These are phyloP conservation scores for Lanius ludovicianus DNA, from an alignment of 2,113 vertebrate species.

Conservation along the genomic window DNA sequence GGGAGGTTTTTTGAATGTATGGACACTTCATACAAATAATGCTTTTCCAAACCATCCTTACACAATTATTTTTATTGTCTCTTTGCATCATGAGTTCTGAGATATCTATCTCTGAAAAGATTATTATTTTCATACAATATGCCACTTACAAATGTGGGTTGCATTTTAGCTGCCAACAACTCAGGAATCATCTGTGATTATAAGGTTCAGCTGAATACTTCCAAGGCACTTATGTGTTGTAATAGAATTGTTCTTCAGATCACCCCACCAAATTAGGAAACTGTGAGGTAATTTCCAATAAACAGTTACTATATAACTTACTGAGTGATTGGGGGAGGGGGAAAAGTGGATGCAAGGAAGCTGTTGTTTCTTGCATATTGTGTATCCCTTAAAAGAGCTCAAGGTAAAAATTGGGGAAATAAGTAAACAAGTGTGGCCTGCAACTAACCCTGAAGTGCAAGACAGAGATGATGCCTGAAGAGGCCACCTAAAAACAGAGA, in stretches of 20 bases:
- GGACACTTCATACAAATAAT: not conserved
- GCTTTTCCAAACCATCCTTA: not conserved
- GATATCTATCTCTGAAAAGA: not conserved
- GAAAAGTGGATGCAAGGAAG: not conserved
- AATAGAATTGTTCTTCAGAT: not conserved
- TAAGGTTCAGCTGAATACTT: not conserved
- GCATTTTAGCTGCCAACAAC: not conserved
- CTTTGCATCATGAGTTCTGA: not conserved
- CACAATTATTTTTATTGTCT: not conserved
- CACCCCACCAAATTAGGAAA: constrained; percentile 2
- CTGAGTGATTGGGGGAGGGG: not conserved
- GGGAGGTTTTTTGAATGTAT: not conserved
- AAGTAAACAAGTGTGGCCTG: not conserved
- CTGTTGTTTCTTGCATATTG: not conserved
- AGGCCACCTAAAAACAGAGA: too few species aligned
- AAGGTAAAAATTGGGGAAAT: not conserved
- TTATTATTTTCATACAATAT: not conserved
- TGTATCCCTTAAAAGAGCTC: not conserved
- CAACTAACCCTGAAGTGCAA: not conserved
- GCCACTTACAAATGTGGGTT: not conserved
- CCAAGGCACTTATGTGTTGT: not conserved
- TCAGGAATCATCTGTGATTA: not conserved
- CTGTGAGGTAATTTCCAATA: not conserved
- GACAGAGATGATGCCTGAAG: not conserved
- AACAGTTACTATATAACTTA: not conserved